Evolutionary conservation across 2,888 invertebrate species (phyloP).

Genomic region (Noctua janthina): DNA sequence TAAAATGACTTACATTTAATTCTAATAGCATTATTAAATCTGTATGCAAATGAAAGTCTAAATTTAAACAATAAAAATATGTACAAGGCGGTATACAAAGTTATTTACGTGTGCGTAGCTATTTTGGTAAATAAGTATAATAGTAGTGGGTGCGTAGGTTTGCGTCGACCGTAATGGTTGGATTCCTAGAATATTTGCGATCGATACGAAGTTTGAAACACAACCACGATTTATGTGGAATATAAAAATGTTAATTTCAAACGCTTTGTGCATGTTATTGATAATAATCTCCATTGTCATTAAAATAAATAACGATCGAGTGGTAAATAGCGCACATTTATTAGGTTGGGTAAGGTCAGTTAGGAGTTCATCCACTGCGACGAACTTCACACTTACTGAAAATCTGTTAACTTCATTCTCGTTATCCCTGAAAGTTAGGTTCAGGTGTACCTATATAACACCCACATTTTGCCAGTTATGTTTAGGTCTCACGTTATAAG

Average conservation of each 20-base stretch:
- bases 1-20: not conserved
- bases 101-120: conserved; percentile 37
- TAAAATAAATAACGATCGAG: not conserved
- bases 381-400: conserved; percentile 1
- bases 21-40: not conserved
- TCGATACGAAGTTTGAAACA: conserved; percentile 57
- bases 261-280: conserved; percentile 7
- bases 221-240: conserved; percentile 51
- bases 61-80: conserved; percentile 13
- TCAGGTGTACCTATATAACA: not conserved
- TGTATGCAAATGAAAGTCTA: not conserved
- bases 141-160: conserved; percentile 51
- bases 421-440: not conserved
- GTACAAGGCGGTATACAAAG: conserved; percentile 11
- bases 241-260: conserved; percentile 41
- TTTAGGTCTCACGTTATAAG: not conserved
- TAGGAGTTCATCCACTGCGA: conserved; percentile 6
- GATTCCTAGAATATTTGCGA: conserved; percentile 60
- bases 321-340: conserved; percentile 8
- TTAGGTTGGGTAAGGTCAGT: conserved; percentile 48
- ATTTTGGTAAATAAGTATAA: conserved; percentile 57
- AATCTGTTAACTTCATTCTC: not conserved
- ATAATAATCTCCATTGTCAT: conserved; percentile 5
- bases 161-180: conserved; percentile 29
- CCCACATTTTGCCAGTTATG: not conserved